A percentile compares a stretch with the other conserved stretches of the same genome.
phyloP scores from a whole-genome alignment of 2,888 invertebrate genomes.

The Sarcophaga caerulescens region DNA sequence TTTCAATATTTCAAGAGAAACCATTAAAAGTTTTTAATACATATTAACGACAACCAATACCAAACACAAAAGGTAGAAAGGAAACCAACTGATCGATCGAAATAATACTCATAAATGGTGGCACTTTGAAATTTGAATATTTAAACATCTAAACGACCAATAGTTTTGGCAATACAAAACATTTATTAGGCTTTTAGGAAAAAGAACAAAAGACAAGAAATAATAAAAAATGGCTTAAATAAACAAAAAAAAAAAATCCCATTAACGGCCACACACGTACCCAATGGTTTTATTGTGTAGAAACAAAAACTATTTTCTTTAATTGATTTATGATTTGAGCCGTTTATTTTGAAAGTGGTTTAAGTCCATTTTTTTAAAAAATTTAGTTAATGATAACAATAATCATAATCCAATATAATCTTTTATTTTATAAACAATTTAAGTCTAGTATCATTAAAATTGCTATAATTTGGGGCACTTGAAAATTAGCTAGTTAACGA shows the following conservation, averaged over 20 bases:
- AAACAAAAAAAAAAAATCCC: neutral
- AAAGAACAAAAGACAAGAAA: no score
- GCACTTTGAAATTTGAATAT: constrained; percentile 35
- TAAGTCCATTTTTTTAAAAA: no score
- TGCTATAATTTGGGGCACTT: no score
- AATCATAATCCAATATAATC: no score
- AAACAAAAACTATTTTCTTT: neutral
- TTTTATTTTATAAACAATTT: no score
- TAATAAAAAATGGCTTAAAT: neutral
- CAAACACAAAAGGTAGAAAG: neutral
- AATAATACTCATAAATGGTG: constrained; percentile 49
- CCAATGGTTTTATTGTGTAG: neutral
- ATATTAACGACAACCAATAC: constrained; percentile 35
- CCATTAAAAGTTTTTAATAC: constrained; percentile 46
- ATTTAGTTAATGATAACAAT: no score
- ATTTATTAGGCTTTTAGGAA: neutral
- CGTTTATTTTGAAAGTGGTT: no score
- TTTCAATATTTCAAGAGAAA: constrained; percentile 48
- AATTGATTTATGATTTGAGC: no score
- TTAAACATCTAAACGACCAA: constrained; percentile 28
- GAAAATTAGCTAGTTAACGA: no score
- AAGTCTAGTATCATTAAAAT: no score
- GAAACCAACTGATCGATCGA: neutral
- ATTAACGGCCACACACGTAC: neutral
- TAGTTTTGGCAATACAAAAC: constrained; percentile 38